These are phyloP conservation scores for Caenorhabditis uteleia DNA, from an alignment of 2,888 invertebrate genomes.

Conservation along the genomic window DNA sequence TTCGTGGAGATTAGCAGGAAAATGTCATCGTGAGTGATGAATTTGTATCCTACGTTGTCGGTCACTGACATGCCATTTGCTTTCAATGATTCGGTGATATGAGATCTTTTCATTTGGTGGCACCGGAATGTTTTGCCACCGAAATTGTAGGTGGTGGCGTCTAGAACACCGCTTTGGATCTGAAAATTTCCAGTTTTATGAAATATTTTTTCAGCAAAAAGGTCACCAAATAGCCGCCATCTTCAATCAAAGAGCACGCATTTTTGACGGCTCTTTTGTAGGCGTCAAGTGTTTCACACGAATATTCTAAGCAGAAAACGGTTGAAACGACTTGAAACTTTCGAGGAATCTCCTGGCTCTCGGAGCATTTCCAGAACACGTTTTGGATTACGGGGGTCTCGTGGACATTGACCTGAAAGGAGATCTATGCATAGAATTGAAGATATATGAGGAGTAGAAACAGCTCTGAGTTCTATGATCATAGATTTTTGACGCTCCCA, in stretches of 20 bases:
- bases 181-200: too few relatives aligned
- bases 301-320: slow-evolving; percentile 68
- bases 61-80: slow-evolving; percentile 58
- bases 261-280: slow-evolving; percentile 51
- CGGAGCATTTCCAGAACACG: slow-evolving; percentile 48
- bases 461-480: too few relatives aligned
- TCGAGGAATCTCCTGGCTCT: slow-evolving; percentile 47
- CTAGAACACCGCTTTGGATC: slow-evolving; percentile 67
- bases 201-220: background rate
- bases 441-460: too few relatives aligned
- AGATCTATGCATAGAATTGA: too few relatives aligned
- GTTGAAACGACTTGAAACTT: slow-evolving; percentile 67
- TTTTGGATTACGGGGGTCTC: slow-evolving; percentile 55
- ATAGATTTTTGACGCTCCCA: too few relatives aligned
- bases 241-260: slow-evolving; percentile 61
- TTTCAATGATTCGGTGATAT: slow-evolving; percentile 56
- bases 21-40: slow-evolving; percentile 65
- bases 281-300: slow-evolving; percentile 53
- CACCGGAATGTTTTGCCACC: slow-evolving; percentile 62
- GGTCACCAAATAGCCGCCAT: slow-evolving; percentile 62
- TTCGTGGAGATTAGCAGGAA: slow-evolving; percentile 65
- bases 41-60: slow-evolving; percentile 56
- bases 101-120: slow-evolving; percentile 55
- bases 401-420: slow-evolving; percentile 63
- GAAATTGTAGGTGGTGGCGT: slow-evolving; percentile 64